phyloP scores from a whole-genome alignment of 2,113 vertebrate species.

The Helogale parvula region DNA sequence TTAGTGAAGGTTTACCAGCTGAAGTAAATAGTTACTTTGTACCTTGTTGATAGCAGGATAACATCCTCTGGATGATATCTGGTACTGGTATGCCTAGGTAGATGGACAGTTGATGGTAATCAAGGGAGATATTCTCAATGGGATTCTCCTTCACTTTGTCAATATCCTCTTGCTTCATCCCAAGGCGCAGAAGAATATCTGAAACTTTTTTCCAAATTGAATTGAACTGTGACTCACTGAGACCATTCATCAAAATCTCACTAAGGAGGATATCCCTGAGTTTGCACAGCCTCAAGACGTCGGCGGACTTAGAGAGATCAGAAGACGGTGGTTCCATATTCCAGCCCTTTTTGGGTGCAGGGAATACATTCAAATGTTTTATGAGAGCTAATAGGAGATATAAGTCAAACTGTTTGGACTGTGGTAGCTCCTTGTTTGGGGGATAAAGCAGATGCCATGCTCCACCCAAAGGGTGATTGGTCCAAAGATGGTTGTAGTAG shows the following conservation, averaged over 20 bases:
- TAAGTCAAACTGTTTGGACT: constrained; percentile 80
- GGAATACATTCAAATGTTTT: constrained; percentile 80
- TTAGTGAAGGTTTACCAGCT: constrained; percentile 30
- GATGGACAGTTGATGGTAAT: constrained; percentile 78
- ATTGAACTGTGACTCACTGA: constrained; percentile 79
- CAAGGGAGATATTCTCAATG: constrained; percentile 79
- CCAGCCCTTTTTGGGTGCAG: constrained; percentile 78
- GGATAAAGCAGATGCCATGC: constrained; percentile 81
- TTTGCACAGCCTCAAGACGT: constrained; percentile 80
- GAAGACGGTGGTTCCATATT: constrained; percentile 77
- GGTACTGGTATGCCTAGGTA: constrained; percentile 80
- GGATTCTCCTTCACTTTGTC: constrained; percentile 80
- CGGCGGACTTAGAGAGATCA: constrained; percentile 79
- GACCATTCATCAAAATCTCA: constrained; percentile 82
- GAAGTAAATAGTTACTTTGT: constrained; percentile 60
- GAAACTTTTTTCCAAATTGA: constrained; percentile 81
- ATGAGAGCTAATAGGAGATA: constrained; percentile 77
- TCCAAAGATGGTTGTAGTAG: constrained; percentile 80
- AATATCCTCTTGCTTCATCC: constrained; percentile 81
- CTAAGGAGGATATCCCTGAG: constrained; percentile 77
- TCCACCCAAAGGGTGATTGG: constrained; percentile 79
- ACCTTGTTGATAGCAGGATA: constrained; percentile 81
- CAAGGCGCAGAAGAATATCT: constrained; percentile 79
- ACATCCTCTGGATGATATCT: constrained; percentile 81
- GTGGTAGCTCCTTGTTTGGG: constrained; percentile 79